These are phyloP conservation scores for Sphaerodactylus townsendi DNA, from an alignment of 2,113 vertebrate species.

Conservation along the genomic window DNA sequence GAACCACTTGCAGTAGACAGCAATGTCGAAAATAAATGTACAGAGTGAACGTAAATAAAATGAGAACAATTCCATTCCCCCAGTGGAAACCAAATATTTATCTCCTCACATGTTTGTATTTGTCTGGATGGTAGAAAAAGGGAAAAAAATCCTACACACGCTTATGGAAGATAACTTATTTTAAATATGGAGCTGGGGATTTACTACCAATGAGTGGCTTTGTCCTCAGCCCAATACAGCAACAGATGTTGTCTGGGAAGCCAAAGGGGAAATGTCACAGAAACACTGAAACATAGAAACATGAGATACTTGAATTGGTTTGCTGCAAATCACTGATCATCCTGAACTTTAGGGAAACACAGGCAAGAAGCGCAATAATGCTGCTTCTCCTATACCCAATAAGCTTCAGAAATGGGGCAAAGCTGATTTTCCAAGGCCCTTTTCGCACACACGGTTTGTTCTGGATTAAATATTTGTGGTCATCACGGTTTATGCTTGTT, in stretches of 20 bases:
- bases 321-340: background rate
- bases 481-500: too few relatives aligned
- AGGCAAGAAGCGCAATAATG: background rate
- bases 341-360: background rate
- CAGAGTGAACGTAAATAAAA: background rate
- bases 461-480: too few relatives aligned
- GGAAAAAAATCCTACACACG: background rate
- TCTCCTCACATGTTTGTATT: conserved; percentile 23
- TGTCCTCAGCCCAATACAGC: background rate
- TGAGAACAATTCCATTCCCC: conserved; percentile 29
- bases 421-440: background rate
- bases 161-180: background rate
- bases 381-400: background rate
- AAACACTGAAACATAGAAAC: background rate
- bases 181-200: background rate
- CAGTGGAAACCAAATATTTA: conserved; percentile 49
- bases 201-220: background rate
- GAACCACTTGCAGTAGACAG: conserved; percentile 16
- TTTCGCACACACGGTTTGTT: too few relatives aligned
- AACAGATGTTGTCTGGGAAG: background rate
- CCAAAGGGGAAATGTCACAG: background rate
- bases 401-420: background rate
- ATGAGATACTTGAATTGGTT: background rate
- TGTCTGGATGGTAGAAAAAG: conserved; percentile 23
- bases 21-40: conserved; percentile 32